These are phyloP conservation scores for Drosophila flavopinicola DNA, from an alignment of 2,888 invertebrate species.

Conservation along the genomic window DNA sequence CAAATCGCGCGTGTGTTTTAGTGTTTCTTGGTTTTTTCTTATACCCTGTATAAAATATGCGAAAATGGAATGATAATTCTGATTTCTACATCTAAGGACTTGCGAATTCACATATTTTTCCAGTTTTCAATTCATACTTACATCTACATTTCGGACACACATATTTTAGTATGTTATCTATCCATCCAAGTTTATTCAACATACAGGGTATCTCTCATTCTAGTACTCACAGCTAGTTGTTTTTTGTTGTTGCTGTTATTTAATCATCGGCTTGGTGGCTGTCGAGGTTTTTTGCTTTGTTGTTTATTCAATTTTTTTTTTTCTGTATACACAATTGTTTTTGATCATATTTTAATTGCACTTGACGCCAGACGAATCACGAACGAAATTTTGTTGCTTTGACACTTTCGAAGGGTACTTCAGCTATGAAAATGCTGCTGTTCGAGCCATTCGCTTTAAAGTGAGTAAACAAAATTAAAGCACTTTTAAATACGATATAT, in stretches of 20 bases:
- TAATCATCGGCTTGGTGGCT: constrained; percentile 16
- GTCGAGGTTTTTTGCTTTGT: constrained; percentile 31
- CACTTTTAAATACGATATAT: constrained; percentile 5
- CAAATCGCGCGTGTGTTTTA: constrained; percentile 16
- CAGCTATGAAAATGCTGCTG: constrained; percentile 10
- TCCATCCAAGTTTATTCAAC: no score
- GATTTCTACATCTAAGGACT: no score
- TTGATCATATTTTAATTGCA: constrained; percentile 59
- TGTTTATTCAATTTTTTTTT: constrained; percentile 17
- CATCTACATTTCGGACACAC: no score
- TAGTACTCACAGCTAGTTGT: neutral
- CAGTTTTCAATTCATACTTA: no score
- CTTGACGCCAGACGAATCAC: constrained; percentile 53
- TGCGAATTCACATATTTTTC: no score
- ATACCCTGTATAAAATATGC: neutral
- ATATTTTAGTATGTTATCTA: no score
- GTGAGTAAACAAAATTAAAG: constrained; percentile 12
- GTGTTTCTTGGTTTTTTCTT: neutral
- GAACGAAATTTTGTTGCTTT: constrained; percentile 33
- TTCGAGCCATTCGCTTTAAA: neutral
- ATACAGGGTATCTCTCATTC: constrained; percentile 10
- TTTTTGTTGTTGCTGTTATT: constrained; percentile 12
- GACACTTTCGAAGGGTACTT: constrained; percentile 56
- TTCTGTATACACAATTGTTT: constrained; percentile 45
- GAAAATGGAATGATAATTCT: no score